A percentile compares a stretch with the other conserved stretches of the same genome.
phyloP scores from a whole-genome alignment of 2,797 vertebrate genomes.

The Numenius phaeopus region DNA sequence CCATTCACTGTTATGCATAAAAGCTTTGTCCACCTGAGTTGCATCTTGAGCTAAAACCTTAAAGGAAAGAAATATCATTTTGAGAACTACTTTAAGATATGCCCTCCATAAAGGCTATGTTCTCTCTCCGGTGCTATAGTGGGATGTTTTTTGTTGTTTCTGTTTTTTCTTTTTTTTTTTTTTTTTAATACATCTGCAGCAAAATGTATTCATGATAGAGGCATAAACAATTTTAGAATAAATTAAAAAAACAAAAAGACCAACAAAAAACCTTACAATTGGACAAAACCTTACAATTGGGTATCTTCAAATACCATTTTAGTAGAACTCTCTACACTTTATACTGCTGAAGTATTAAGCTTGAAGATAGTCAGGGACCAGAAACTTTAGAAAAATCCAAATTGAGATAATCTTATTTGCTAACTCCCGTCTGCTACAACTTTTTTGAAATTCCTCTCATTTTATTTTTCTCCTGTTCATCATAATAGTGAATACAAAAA shows the following conservation, averaged over 20 bases:
- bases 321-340: background rate
- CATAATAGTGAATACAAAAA: background rate
- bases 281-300: accelerated
- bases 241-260: background rate
- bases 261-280: background rate
- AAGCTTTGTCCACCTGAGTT: background rate
- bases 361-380: background rate
- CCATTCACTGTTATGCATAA: background rate
- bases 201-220: background rate
- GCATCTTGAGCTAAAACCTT: background rate
- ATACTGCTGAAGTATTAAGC: background rate
- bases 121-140: background rate
- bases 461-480: slow-evolving; percentile 5
- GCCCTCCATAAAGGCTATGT: background rate
- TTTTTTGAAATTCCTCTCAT: background rate
- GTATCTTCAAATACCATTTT: background rate
- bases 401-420: background rate
- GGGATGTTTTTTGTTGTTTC: background rate
- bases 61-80: background rate
- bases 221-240: background rate
- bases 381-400: background rate
- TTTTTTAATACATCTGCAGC: background rate
- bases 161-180: background rate
- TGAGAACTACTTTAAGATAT: background rate
- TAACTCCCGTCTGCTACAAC: background rate